phyloP scores from a whole-genome alignment of 2,113 vertebrate species.

The Callithrix jacchus region DNA sequence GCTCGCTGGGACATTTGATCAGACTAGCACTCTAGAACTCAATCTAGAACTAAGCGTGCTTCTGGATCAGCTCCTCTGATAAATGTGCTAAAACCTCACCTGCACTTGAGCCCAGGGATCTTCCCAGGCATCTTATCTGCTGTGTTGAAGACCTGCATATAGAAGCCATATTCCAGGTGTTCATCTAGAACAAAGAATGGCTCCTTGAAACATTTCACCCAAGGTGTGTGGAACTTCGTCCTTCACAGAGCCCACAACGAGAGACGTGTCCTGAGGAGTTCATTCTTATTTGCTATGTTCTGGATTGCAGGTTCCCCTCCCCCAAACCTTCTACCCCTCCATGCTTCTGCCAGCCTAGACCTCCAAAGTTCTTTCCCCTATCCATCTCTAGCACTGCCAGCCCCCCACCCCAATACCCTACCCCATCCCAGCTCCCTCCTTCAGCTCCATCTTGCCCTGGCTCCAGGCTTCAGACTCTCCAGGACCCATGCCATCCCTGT shows the following conservation, averaged over 20 bases:
- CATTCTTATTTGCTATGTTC: not conserved
- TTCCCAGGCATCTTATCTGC: not conserved
- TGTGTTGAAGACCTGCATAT: slow-evolving; percentile 34
- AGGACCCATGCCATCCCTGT: not conserved
- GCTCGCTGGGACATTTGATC: not conserved
- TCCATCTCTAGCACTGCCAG: not conserved
- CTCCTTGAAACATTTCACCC: slow-evolving; percentile 1
- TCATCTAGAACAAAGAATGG: slow-evolving; percentile 44
- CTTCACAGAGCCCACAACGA: not conserved
- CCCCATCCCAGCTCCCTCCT: slow-evolving; percentile 14
- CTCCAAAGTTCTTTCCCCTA: not conserved
- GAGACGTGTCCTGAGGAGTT: not conserved
- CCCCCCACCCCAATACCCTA: not conserved
- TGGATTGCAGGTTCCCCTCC: not conserved
- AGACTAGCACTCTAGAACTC: not conserved
- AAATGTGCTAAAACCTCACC: not conserved
- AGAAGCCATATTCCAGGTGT: not conserved
- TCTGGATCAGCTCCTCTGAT: slow-evolving; percentile 3
- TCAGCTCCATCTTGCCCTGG: not conserved
- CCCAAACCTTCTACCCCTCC: not conserved
- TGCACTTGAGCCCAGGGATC: not conserved
- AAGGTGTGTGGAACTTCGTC: not conserved
- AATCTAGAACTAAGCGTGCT: not conserved
- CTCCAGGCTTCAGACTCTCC: not conserved
- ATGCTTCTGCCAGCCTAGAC: not conserved